phyloP scores from a whole-genome alignment of 2,797 vertebrate species.

The Bradypodion pumilum region DNA sequence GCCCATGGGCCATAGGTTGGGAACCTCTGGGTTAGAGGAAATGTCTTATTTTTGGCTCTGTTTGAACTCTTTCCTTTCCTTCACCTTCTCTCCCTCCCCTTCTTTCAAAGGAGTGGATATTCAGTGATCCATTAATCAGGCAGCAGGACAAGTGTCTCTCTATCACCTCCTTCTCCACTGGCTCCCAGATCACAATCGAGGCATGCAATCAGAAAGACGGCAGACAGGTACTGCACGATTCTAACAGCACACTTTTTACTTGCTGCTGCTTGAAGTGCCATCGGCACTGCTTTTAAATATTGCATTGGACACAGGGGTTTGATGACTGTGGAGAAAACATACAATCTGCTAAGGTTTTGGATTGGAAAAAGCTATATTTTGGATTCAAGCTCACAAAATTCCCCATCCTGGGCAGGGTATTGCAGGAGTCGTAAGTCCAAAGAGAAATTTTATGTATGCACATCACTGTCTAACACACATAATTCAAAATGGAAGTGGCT shows the following conservation, averaged over 20 bases:
- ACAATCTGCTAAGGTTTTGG: not conserved
- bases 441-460: not conserved
- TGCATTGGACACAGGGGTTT: not conserved
- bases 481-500: not conserved
- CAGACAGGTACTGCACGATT: constrained; percentile 83
- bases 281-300: not conserved
- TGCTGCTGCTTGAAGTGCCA: not conserved
- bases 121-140: constrained; percentile 90
- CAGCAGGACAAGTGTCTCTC: constrained; percentile 94
- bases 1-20: too few species aligned
- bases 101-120: constrained; percentile 88
- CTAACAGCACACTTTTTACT: not conserved
- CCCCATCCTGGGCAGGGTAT: not conserved
- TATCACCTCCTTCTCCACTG: constrained; percentile 85
- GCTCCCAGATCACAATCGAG: constrained; percentile 89
- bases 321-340: accelerated
- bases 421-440: not conserved
- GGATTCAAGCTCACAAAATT: not conserved
- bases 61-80: constrained; percentile 25
- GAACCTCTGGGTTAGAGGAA: not conserved
- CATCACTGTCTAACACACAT: not conserved
- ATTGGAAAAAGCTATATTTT: not conserved
- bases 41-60: not conserved
- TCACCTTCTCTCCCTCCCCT: not conserved
- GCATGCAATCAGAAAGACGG: constrained; percentile 90